Conservation (phyloP, 2,113 vertebrate genomes). For the Eudyptes chrysolophus region DNA sequence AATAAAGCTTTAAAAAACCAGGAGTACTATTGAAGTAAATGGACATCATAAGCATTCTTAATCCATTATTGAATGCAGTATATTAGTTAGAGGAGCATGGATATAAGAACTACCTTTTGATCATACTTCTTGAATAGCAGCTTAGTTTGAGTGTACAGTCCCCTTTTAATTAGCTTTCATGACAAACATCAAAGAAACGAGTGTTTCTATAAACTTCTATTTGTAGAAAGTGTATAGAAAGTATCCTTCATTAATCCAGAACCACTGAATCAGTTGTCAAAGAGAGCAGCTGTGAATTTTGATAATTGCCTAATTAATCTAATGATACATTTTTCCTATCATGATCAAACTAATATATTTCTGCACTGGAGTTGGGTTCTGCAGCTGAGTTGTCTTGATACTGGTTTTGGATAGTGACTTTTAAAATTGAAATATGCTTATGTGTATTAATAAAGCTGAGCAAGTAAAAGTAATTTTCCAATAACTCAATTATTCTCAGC, state of each 20-base stretch:
- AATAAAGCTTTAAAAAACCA: neutral
- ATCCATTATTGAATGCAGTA: neutral
- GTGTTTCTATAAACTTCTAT: conserved; percentile 57
- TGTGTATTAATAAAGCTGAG: neutral
- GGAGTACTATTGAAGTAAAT: neutral
- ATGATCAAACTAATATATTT: conserved; percentile 65
- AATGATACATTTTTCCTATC: conserved; percentile 71
- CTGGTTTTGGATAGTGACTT: conserved; percentile 46
- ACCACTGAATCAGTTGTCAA: conserved; percentile 57
- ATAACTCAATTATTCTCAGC: neutral
- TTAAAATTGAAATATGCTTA: neutral
- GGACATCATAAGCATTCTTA: neutral
- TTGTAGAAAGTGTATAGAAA: conserved; percentile 57
- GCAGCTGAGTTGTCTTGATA: conserved; percentile 37
- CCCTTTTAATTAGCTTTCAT: conserved; percentile 38
- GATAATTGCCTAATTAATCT: conserved; percentile 79
- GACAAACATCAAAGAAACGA: conserved; percentile 52
- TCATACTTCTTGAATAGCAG: conserved; percentile 12
- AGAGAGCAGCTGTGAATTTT: conserved; percentile 74
- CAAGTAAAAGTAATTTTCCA: neutral
- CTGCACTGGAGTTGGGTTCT: conserved; percentile 34
- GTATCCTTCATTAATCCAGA: conserved; percentile 58
- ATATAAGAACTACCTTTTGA: conserved; percentile 29
- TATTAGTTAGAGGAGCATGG: neutral
- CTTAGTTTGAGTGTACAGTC: conserved; percentile 3